Evolutionary conservation across 2,113 vertebrate species (phyloP).

Genomic region (Cercopithecus mona): DNA sequence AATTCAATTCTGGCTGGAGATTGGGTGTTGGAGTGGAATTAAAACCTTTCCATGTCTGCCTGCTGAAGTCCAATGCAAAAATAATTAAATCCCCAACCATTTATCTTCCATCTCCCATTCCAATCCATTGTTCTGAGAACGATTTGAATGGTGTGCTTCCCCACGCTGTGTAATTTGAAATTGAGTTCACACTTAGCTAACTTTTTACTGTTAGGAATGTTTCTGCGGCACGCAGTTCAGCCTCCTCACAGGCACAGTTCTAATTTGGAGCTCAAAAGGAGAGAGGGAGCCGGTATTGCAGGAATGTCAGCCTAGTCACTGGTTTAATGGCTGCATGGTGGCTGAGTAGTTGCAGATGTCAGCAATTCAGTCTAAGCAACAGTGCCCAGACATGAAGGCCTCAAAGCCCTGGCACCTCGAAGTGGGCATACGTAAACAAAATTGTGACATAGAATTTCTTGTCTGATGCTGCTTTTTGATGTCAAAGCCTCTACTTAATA

Average conservation of each 20-base stretch:
- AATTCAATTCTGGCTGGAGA: conserved; percentile 3
- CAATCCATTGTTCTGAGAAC: conserved; percentile 56
- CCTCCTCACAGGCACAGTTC: conserved; percentile 46
- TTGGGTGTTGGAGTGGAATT: neutral
- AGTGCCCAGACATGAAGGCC: neutral
- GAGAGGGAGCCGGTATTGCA: neutral
- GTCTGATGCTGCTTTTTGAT: conserved; percentile 64
- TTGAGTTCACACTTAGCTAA: conserved; percentile 68
- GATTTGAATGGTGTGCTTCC: neutral
- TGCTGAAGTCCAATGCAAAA: conserved; percentile 50
- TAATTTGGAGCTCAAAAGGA: conserved; percentile 56
- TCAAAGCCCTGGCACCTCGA: conserved; percentile 23
- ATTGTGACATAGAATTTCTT: conserved; percentile 58
- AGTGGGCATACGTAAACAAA: conserved; percentile 44
- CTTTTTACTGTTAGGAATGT: conserved; percentile 57
- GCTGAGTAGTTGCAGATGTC: conserved; percentile 66
- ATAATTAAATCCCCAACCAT: conserved; percentile 54
- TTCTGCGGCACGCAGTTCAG: conserved; percentile 24
- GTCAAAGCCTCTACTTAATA: conserved; percentile 78
- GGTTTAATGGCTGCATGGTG: conserved; percentile 19
- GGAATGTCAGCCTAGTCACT: neutral
- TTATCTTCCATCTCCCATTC: conserved; percentile 69
- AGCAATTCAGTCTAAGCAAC: neutral
- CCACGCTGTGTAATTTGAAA: conserved; percentile 59
- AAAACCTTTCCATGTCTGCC: conserved; percentile 41